Base-by-base conservation (phyloP, 2,113 vertebrate genomes). In the Corydoras maculifer region DNA sequence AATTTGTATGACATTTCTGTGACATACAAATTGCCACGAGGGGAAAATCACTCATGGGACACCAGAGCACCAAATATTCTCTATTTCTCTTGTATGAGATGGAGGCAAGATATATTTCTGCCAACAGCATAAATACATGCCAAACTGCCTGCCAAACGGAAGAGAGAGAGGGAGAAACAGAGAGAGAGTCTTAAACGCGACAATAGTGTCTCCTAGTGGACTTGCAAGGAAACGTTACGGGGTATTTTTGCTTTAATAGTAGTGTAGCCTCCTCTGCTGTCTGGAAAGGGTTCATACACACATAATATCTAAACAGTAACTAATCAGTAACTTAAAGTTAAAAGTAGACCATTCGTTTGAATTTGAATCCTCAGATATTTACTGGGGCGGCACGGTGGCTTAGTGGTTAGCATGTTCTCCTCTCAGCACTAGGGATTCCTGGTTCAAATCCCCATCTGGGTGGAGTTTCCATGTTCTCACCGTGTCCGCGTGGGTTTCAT, bases 141-240 rank as follows among this genome's bases (percentile, higher is more conserved):
- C 54, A 57, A 57, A 9, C 12, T n/a, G 54, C 14, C 54, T 57
- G 9, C 51, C 13, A 10, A 53, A 14, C 5, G 13, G 2, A n/a
- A 57, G 35, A 68, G 0, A 3, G n/a, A 35, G 15, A 67, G 15
- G 15, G 48, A n/a, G 64, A 54, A 12, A 54, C 14, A 35, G 15
- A 12, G 62, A 49, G 13, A 18, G n/a, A 8, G 54, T 25, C 6
- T 51, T 30, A 18, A 31, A 69, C 18, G 50, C 58, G 13, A 10
- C 53, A 72, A 58, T 58, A 75, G 70, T 51, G 73, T 48, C 77
- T 49, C 71, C 77, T 69, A 69, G 25, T 60, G 77, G 14, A 30
- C 3, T 2, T 9, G n/a, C 14, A 3, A 32, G 6, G 54, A 53
- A 12, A 53, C 13, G 54, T n/a, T 2, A 57, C 6, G 13, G n/a